Percentiles rank a stretch among this genome's conserved stretches.
phyloP scores from a whole-genome alignment of 1,140 invertebrate genomes.

The Halyomorpha halys region DNA sequence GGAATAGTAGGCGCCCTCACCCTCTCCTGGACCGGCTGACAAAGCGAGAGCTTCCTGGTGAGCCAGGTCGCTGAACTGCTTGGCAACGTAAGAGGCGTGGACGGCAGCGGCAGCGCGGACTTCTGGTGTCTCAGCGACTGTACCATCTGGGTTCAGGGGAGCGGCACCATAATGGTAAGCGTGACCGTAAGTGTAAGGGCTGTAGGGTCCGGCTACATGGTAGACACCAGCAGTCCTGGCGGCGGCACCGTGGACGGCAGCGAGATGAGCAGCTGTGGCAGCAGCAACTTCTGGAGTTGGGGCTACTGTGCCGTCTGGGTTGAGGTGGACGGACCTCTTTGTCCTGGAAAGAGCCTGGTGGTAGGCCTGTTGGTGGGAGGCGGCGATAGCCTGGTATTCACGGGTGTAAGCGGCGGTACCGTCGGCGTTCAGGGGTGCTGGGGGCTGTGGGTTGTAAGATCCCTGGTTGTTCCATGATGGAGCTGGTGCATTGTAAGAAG shows the following conservation, averaged over 20 bases:
- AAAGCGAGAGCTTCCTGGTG: neutral
- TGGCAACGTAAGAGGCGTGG: neutral
- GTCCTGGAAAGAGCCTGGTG: neutral
- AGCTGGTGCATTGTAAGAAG: conserved; percentile 14
- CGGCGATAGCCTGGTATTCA: conserved; percentile 45
- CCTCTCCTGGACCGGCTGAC: neutral
- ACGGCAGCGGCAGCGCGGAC: conserved; percentile 42
- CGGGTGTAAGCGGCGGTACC: conserved; percentile 31
- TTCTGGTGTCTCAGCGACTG: conserved; percentile 47
- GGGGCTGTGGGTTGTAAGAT: neutral
- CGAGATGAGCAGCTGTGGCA: conserved; percentile 32
- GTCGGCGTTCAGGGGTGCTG: conserved; percentile 26
- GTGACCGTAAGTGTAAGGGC: conserved; percentile 34
- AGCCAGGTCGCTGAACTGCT: conserved; percentile 30
- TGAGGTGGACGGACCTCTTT: conserved; percentile 31
- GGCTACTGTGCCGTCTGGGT: conserved; percentile 38
- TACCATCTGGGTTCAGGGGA: conserved; percentile 41
- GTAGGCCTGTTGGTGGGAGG: conserved; percentile 39
- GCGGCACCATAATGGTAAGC: conserved; percentile 12
- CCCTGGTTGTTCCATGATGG: neutral
- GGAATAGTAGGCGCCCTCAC: conserved; percentile 29
- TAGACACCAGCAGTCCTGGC: conserved; percentile 35
- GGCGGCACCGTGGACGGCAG: conserved; percentile 27
- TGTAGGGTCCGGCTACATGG: conserved; percentile 29
- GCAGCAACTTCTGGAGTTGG: conserved; percentile 39